These are phyloP conservation scores for Stegophylla sp. DNA, from an alignment of 2,888 invertebrate genomes.

Conservation along the genomic window DNA sequence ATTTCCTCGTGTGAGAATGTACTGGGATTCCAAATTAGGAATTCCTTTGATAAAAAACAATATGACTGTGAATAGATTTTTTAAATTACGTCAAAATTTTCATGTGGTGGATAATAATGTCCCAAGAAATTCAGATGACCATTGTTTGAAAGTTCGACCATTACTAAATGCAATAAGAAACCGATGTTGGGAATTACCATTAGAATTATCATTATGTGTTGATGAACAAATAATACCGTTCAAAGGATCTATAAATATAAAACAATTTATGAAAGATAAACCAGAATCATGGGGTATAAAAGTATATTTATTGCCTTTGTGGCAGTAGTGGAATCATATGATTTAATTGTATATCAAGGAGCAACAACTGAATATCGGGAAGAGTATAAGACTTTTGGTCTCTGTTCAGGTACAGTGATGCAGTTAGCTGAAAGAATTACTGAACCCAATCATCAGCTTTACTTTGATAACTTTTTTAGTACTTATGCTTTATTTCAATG, in stretches of 20 bases:
- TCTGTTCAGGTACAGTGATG: constrained; percentile 23
- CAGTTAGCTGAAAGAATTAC: constrained; percentile 33
- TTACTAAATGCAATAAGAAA: constrained; percentile 60
- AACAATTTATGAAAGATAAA: constrained; percentile 63
- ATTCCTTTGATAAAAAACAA: constrained; percentile 60
- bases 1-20: constrained; percentile 61
- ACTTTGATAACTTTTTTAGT: constrained; percentile 59
- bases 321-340: constrained; percentile 62
- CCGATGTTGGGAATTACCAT: constrained; percentile 57
- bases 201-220: constrained; percentile 60
- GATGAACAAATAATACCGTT: constrained; percentile 64
- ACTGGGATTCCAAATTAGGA: constrained; percentile 61
- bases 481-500: constrained; percentile 54
- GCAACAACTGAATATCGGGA: constrained; percentile 31
- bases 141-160: constrained; percentile 61
- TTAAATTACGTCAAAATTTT: constrained; percentile 61
- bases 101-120: constrained; percentile 60
- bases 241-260: constrained; percentile 62
- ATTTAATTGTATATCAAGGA: constrained; percentile 63
- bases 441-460: constrained; percentile 20
- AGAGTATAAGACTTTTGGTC: constrained; percentile 29
- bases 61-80: constrained; percentile 62
- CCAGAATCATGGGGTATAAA: constrained; percentile 63
- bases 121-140: constrained; percentile 22
- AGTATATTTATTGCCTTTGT: constrained; percentile 62